A percentile compares a stretch with the other conserved stretches of the same genome.
Conservation (phyloP, 2,888 invertebrate genomes). For the Drosophila anomalata region DNA sequence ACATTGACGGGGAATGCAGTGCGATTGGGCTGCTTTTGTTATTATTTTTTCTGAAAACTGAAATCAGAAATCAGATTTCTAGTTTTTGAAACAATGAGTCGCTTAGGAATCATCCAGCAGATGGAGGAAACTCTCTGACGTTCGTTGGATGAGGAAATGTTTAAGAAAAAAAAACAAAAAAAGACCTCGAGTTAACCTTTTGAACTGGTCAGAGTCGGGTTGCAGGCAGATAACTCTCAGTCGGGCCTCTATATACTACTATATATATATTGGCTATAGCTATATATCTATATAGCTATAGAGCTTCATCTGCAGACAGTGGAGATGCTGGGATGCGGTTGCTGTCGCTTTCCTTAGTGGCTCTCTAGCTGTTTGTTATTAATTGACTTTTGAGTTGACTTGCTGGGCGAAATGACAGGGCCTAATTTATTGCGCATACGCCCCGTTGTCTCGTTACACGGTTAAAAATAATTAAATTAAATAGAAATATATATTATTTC, state of each 20-base stretch:
- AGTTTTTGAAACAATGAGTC: conserved; percentile 19
- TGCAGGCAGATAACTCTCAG: conserved; percentile 23
- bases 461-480: not conserved
- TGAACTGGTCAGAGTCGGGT: conserved; percentile 62
- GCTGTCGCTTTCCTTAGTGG: conserved; percentile 21
- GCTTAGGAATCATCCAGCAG: conserved; percentile 26
- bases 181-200: conserved; percentile 67
- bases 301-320: conserved; percentile 21
- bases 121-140: conserved; percentile 65
- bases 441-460: conserved; percentile 57
- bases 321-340: conserved; percentile 19
- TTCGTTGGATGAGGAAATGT: conserved; percentile 42
- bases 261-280: conserved; percentile 4
- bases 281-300: not conserved
- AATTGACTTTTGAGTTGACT: conserved; percentile 80
- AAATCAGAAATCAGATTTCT: not conserved
- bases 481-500: not conserved
- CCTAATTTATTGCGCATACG: conserved; percentile 78
- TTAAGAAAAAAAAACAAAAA: conserved; percentile 37
- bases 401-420: conserved; percentile 66
- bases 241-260: not conserved
- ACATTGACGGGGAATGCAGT: conserved; percentile 43
- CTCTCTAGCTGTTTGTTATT: conserved; percentile 61
- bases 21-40: conserved; percentile 23
- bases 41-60: not conserved